A percentile compares a stretch with the other conserved stretches of the same genome.
Conservation (phyloP, 2,888 invertebrate genomes). For the Thera obeliscata region DNA sequence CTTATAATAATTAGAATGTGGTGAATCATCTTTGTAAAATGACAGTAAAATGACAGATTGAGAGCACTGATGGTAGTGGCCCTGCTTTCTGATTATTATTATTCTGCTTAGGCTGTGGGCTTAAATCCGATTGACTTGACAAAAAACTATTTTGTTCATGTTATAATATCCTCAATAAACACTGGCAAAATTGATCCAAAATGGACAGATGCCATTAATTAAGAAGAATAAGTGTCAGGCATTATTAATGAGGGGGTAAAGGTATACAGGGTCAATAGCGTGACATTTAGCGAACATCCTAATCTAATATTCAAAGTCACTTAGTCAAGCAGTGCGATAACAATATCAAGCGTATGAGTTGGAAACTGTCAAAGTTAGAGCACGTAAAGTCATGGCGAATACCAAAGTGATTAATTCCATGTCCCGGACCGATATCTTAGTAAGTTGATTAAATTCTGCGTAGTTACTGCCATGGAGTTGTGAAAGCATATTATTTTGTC, state of each 20-base stretch:
- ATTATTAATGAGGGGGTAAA: too few relatives aligned
- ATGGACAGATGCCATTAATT: too few relatives aligned
- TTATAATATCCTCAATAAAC: too few relatives aligned
- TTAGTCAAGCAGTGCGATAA: slow-evolving; percentile 20
- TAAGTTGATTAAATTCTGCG: slow-evolving; percentile 76
- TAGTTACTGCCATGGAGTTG: slow-evolving; percentile 27
- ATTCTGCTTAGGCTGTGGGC: too few relatives aligned
- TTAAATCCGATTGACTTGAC: too few relatives aligned
- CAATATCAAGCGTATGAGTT: slow-evolving; percentile 51
- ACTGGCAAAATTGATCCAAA: too few relatives aligned
- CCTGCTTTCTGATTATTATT: too few relatives aligned
- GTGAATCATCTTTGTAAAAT: slow-evolving; percentile 40
- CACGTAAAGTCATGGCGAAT: slow-evolving; percentile 47
- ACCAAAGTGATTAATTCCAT: slow-evolving; percentile 63
- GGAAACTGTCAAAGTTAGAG: slow-evolving; percentile 53
- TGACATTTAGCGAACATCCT: background rate
- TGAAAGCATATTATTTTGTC: background rate
- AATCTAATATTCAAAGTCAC: slow-evolving; percentile 2
- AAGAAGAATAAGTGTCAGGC: too few relatives aligned
- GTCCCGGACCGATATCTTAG: slow-evolving; percentile 71
- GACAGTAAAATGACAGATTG: slow-evolving; percentile 11
- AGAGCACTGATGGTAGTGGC: too few relatives aligned
- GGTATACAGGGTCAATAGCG: background rate
- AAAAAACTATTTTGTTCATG: too few relatives aligned
- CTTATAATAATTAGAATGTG: slow-evolving; percentile 49